These are phyloP conservation scores for rabbit (Oryctolagus cuniculus) DNA, from an alignment of 2,113 vertebrate species.

Conservation along the genomic window DNA sequence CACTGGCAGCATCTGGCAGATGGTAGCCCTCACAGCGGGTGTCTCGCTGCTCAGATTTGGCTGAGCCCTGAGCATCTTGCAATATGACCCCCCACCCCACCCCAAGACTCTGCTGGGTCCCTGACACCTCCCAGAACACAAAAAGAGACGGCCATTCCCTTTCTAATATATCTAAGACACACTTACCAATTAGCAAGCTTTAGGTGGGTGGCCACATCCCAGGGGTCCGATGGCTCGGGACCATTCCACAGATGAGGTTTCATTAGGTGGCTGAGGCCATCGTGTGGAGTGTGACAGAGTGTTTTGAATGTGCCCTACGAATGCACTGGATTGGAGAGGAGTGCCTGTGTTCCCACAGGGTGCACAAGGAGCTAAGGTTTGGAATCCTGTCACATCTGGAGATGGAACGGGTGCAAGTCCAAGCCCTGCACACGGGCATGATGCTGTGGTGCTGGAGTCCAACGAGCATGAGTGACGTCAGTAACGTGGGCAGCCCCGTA, in stretches of 20 bases:
- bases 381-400: not conserved
- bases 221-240: constrained; percentile 60
- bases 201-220: constrained; percentile 38
- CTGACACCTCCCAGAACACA: constrained; percentile 78
- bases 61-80: constrained; percentile 70
- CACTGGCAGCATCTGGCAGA: constrained; percentile 69
- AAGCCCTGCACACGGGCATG: not conserved
- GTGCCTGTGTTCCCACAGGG: not conserved
- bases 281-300: too few relatives aligned
- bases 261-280: too few relatives aligned
- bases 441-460: not conserved
- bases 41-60: constrained; percentile 75
- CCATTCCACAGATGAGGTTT: not conserved
- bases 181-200: constrained; percentile 68
- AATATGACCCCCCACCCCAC: constrained; percentile 67
- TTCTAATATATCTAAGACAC: constrained; percentile 58
- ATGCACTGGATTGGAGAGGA: not conserved
- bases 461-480: not conserved
- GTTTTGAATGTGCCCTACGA: not conserved
- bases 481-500: not conserved
- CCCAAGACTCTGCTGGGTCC: constrained; percentile 75
- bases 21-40: constrained; percentile 24
- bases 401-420: not conserved
- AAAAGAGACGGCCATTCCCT: constrained; percentile 71
- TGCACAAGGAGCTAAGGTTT: not conserved